Percentiles rank a stretch among this genome's conserved stretches.
Conservation (phyloP, 2,888 invertebrate genomes). For the Xiphydria camelus region DNA sequence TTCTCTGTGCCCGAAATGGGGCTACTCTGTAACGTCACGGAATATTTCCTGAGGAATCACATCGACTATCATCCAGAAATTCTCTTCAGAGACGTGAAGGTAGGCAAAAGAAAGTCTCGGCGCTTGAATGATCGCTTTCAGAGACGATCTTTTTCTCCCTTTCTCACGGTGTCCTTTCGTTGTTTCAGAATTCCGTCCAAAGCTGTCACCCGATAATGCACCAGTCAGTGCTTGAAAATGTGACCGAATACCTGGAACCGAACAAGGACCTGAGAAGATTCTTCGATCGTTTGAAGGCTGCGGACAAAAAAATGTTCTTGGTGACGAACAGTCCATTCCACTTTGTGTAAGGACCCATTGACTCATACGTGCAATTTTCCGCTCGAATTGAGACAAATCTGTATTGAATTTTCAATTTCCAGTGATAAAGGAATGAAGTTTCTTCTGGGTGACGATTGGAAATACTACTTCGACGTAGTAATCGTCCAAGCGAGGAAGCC, state of each 20-base stretch:
- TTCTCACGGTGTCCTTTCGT: neutral
- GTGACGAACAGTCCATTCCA: slow-evolving; percentile 96
- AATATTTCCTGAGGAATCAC: slow-evolving; percentile 86
- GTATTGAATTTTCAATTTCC: slow-evolving; percentile 34
- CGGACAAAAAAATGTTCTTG: slow-evolving; percentile 87
- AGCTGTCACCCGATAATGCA: slow-evolving; percentile 90
- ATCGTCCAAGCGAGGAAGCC: slow-evolving; percentile 96
- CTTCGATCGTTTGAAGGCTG: slow-evolving; percentile 73
- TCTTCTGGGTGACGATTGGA: slow-evolving; percentile 87
- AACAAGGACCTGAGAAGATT: slow-evolving; percentile 74
- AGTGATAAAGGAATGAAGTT: slow-evolving; percentile 92
- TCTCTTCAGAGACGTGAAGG: slow-evolving; percentile 91
- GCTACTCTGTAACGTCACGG: slow-evolving; percentile 88
- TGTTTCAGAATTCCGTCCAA: slow-evolving; percentile 79
- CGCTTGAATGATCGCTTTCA: neutral
- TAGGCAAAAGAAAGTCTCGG: slow-evolving; percentile 56
- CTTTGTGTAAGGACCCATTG: slow-evolving; percentile 77
- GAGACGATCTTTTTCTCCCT: slow-evolving; percentile 1
- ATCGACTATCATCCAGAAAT: slow-evolving; percentile 96
- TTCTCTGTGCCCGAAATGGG: slow-evolving; percentile 98
- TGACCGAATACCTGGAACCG: slow-evolving; percentile 77
- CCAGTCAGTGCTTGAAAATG: slow-evolving; percentile 80
- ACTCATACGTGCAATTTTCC: neutral
- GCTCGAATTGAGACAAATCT: neutral
- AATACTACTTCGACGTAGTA: slow-evolving; percentile 88